Evolutionary conservation across 92 coral and sea anemone species (phyloP).

Genomic region (Umimayanthus kanabou): DNA sequence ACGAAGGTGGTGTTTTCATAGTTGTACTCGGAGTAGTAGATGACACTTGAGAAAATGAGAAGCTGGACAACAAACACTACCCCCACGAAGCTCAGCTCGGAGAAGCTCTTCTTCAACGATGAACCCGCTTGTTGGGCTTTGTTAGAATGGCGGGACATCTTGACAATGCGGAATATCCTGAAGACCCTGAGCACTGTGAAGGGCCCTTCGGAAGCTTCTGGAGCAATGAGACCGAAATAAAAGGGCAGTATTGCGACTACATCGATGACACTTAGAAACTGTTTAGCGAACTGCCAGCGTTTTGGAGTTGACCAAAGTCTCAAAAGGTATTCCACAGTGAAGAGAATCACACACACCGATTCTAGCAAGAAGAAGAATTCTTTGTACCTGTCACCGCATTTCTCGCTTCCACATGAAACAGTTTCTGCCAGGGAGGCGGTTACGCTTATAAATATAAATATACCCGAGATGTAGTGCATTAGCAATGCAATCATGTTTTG

Average conservation of each 20-base stretch:
- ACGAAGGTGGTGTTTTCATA: constrained; percentile 65
- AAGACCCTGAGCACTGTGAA: constrained; percentile 89
- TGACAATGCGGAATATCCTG: constrained; percentile 92
- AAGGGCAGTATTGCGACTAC: constrained; percentile 92
- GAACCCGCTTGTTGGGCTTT: constrained; percentile 87
- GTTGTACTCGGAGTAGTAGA: constrained; percentile 85
- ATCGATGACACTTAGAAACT: constrained; percentile 88
- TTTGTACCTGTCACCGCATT: constrained; percentile 77
- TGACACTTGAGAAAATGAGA: constrained; percentile 86
- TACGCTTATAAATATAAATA: constrained; percentile 82
- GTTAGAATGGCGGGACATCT: constrained; percentile 92
- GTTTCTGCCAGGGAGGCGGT: constrained; percentile 86
- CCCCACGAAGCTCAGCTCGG: constrained; percentile 88
- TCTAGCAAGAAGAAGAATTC: constrained; percentile 68
- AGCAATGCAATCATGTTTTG: constrained; percentile 76
- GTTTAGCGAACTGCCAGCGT: constrained; percentile 85
- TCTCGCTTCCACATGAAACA: constrained; percentile 67
- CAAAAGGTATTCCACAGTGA: constrained; percentile 75
- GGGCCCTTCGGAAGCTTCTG: constrained; percentile 76
- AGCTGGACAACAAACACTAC: constrained; percentile 77
- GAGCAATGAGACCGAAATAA: constrained; percentile 77
- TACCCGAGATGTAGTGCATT: constrained; percentile 78
- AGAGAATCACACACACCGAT: constrained; percentile 79
- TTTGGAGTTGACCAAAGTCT: constrained; percentile 83
- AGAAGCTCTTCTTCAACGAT: constrained; percentile 83